Conservation (phyloP, 2,797 vertebrate genomes). For the Cyprinodon diabolis region DNA sequence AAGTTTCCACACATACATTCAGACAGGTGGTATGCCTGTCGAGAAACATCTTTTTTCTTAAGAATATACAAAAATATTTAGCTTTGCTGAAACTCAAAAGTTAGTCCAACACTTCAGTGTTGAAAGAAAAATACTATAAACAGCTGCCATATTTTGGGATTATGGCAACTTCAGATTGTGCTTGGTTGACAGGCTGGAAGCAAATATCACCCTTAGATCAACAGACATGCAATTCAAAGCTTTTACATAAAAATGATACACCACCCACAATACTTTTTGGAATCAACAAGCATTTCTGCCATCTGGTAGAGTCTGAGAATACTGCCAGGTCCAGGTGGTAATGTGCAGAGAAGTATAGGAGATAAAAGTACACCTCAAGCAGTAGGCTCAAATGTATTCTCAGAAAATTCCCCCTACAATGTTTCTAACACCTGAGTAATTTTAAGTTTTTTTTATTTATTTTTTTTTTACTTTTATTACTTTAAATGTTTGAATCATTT, state of each 20-base stretch:
- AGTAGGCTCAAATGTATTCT: background rate
- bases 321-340: too few species aligned
- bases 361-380: background rate
- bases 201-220: constrained; percentile 34
- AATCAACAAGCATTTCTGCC: constrained; percentile 39
- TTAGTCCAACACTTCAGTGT: constrained; percentile 3
- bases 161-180: background rate
- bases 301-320: constrained; percentile 48
- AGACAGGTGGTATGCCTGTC: background rate
- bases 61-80: too few species aligned
- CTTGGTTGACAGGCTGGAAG: constrained; percentile 38
- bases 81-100: constrained; percentile 11
- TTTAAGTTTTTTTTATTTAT: too few species aligned
- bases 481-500: too few species aligned
- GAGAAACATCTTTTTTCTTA: background rate
- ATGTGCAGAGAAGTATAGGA: background rate
- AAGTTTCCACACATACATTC: background rate
- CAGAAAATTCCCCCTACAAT: background rate
- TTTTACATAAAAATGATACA: constrained; percentile 30
- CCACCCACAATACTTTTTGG: constrained; percentile 56
- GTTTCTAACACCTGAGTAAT: too few species aligned
- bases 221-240: constrained; percentile 14
- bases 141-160: constrained; percentile 5
- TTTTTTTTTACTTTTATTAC: too few species aligned
- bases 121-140: background rate